Conservation (phyloP, 64 coral and sea anemone species). For the Catalaphyllia jardinei region DNA sequence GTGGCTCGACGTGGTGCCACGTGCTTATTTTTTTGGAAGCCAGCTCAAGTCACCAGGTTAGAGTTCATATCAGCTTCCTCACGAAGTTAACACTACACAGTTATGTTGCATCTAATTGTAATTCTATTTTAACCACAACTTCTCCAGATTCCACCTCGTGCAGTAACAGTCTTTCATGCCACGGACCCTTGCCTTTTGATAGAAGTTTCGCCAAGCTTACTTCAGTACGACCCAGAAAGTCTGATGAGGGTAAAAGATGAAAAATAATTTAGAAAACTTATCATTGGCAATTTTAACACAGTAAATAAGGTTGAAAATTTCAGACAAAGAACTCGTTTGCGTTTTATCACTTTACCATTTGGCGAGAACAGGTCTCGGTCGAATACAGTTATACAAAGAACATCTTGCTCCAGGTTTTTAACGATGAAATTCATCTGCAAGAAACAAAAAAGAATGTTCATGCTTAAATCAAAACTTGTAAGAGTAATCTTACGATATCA, state of each 20-base stretch:
- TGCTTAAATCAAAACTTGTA: no score
- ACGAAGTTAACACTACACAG: background rate
- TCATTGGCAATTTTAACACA: background rate
- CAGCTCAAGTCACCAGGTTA: background rate
- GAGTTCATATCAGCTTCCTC: background rate
- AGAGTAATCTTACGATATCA: no score
- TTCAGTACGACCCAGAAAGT: conserved; percentile 97
- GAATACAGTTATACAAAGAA: conserved; percentile 95
- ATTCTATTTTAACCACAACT: conserved; percentile 79
- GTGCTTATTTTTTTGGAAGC: background rate
- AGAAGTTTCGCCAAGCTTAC: conserved; percentile 79
- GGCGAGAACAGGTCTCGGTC: conserved; percentile 97
- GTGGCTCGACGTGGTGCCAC: background rate
- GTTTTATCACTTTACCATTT: conserved; percentile 64
- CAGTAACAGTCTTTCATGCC: conserved; percentile 79
- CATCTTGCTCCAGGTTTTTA: conserved; percentile 92
- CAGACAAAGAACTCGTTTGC: background rate
- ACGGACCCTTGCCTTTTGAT: conserved; percentile 82
- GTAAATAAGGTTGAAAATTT: background rate
- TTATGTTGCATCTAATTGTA: conserved; percentile 36
- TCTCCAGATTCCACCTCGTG: conserved; percentile 93
- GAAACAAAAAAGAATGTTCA: background rate
- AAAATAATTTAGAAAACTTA: background rate
- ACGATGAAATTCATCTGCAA: conserved; percentile 87
- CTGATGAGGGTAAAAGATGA: conserved; percentile 41